Conservation (phyloP, 2,888 invertebrate genomes). For the Microctonus hyperodae region DNA sequence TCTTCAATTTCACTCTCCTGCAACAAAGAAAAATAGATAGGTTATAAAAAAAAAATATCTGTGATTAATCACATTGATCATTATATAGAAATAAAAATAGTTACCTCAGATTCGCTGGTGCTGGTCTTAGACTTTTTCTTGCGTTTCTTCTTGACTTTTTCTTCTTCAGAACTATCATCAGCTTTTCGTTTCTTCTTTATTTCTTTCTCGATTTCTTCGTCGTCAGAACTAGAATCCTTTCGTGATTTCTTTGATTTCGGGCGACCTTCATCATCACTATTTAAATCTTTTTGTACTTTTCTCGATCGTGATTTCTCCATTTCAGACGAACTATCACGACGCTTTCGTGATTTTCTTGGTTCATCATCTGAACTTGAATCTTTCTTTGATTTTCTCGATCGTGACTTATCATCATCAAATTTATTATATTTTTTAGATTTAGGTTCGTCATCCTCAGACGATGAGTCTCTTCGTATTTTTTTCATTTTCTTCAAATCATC, state of each 20-base stretch:
- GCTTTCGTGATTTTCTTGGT: slow-evolving; percentile 69
- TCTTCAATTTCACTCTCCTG: slow-evolving; percentile 63
- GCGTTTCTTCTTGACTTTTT: slow-evolving; percentile 66
- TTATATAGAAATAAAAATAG: slow-evolving; percentile 18
- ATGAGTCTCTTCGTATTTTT: slow-evolving; percentile 54
- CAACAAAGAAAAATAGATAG: slow-evolving; percentile 11
- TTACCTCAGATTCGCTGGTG: slow-evolving; percentile 62
- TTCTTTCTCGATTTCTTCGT: slow-evolving; percentile 73
- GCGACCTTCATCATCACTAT: slow-evolving; percentile 56
- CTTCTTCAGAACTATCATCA: slow-evolving; percentile 69
- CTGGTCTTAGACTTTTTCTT: slow-evolving; percentile 62
- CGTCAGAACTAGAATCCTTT: slow-evolving; percentile 70
- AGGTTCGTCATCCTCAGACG: slow-evolving; percentile 57
- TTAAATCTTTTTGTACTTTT: slow-evolving; percentile 61
- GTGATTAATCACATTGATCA: background rate
- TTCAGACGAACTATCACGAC: slow-evolving; percentile 69
- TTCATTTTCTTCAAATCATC: slow-evolving; percentile 61
- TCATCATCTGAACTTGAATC: slow-evolving; percentile 66
- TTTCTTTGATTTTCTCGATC: slow-evolving; percentile 44
- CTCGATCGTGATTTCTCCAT: slow-evolving; percentile 67
- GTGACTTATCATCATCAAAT: slow-evolving; percentile 62
- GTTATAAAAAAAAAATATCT: slow-evolving; percentile 18
- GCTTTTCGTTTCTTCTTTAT: slow-evolving; percentile 70
- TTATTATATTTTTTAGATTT: slow-evolving; percentile 53
- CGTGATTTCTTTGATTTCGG: slow-evolving; percentile 54